A percentile compares a stretch with the other conserved stretches of the same genome.
These are phyloP conservation scores for Eolophus roseicapilla DNA, from an alignment of 2,113 vertebrate genomes.

Conservation along the genomic window DNA sequence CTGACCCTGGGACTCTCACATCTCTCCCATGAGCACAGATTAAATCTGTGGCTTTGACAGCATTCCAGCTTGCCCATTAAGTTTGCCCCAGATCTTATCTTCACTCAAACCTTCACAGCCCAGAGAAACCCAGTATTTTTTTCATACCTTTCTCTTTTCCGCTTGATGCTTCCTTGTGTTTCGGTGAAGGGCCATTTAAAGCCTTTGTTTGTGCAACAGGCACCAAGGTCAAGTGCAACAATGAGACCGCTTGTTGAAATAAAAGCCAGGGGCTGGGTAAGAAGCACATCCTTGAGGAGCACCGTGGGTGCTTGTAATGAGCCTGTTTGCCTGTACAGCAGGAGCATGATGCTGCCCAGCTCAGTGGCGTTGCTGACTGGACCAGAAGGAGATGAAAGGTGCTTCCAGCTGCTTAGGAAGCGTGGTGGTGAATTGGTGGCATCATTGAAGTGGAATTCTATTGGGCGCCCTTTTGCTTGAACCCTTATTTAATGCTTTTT, in stretches of 20 bases:
- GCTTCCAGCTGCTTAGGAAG: not conserved
- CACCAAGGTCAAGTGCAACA: not conserved
- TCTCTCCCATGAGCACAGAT: not conserved
- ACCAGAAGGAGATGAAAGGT: not conserved
- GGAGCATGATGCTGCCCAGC: not conserved
- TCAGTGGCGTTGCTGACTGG: accelerated
- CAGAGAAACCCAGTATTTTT: not conserved
- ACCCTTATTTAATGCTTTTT: not conserved
- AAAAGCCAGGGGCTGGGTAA: not conserved
- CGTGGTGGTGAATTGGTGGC: not conserved
- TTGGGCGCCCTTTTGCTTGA: not conserved
- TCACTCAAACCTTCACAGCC: not conserved
- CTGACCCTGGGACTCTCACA: not conserved
- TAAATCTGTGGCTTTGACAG: not conserved
- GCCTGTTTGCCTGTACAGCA: not conserved
- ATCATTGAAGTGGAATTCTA: not conserved
- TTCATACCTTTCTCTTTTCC: not conserved
- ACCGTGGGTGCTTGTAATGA: not conserved
- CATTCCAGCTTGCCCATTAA: not conserved
- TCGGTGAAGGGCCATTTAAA: not conserved
- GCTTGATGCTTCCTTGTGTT: not conserved
- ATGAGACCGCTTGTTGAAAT: not conserved
- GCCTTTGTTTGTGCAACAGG: conserved; percentile 10
- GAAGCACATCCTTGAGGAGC: not conserved
- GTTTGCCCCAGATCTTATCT: not conserved